These are phyloP conservation scores for Corvus hawaiiensis DNA, from an alignment of 2,113 vertebrate species.

Conservation along the genomic window DNA sequence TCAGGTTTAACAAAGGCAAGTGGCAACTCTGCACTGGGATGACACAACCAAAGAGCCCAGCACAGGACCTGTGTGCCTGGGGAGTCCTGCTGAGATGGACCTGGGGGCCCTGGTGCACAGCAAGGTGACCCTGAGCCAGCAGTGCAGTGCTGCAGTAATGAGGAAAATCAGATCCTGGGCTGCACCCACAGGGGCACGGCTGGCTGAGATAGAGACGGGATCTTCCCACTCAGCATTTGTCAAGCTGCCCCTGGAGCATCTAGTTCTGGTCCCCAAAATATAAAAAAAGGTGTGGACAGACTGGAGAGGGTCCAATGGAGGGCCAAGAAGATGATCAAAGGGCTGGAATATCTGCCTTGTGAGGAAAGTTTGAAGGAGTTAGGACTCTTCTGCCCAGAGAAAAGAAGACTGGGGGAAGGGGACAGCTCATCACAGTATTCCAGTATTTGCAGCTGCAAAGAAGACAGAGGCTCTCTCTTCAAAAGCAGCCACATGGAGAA, in stretches of 20 bases:
- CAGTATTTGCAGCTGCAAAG: neutral
- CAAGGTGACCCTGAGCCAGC: neutral
- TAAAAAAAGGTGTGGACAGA: neutral
- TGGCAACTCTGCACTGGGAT: neutral
- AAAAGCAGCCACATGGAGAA: neutral
- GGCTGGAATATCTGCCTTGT: neutral
- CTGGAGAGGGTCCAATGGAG: neutral
- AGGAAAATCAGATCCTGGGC: neutral
- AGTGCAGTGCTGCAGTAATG: accelerated
- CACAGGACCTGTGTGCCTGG: neutral
- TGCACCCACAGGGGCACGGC: neutral
- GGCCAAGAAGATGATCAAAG: neutral
- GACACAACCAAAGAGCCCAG: neutral
- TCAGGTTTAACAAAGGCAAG: neutral
- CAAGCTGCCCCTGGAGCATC: neutral
- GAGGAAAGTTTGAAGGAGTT: neutral
- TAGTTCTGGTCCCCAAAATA: neutral
- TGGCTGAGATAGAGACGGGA: neutral
- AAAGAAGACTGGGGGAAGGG: accelerated
- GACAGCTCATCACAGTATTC: neutral
- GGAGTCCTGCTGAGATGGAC: neutral
- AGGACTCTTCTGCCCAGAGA: neutral
- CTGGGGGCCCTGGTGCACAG: neutral
- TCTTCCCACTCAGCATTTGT: neutral
- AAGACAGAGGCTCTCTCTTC: neutral